Evolutionary conservation across 2,113 vertebrate genomes (phyloP), one percentile per base, ranked within the genome.

Genomic region (Myotis lucifugus): DNA sequence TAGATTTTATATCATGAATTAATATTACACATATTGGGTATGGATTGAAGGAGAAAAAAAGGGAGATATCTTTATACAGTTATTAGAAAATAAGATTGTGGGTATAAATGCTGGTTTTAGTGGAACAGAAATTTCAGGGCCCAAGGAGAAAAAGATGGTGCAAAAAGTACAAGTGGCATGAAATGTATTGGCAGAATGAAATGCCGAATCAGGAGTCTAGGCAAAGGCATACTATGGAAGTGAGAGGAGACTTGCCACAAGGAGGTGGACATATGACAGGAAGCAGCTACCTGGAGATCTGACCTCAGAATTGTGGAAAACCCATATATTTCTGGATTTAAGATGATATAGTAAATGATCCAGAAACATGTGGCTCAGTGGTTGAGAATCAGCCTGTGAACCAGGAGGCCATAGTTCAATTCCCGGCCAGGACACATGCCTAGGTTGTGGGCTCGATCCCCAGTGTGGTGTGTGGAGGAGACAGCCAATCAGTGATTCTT

Each of bases 201-300:
- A 10, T 19, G 18, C 3, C 42, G 23, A 70, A 25, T 10, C 27
- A 0, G 12, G 12, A 18, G 0, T 79, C n/a, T 32, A 42, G 46
- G 56, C 32, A 8, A 59, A 13, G 15, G 29, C 13, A 12, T 13
- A 4, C 6, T 40, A 17, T 17, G 29, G 10, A 46, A 2, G 9
- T 11, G 12, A 67, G 21, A 7, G 1, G 4, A 3, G 15, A 11
- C 25, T 23, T 17, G 1, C 11, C 9, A 40, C 19, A 59, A 21
- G 19, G 3, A 67, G 2, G 2, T 25, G 19, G 25, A 2, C 1
- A 8, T 7, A 8, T 7, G 6, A 6, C 32, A 66, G 9, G 52
- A 79, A 82, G 12, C 48, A 73, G 29, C 61, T 3, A 67, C 11
- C 1, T 82, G 15, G 12, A 40, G 14, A 85, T 74, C 11, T 70